Conservation (phyloP, 2,113 vertebrate species). For the Arothron firmamentum region DNA sequence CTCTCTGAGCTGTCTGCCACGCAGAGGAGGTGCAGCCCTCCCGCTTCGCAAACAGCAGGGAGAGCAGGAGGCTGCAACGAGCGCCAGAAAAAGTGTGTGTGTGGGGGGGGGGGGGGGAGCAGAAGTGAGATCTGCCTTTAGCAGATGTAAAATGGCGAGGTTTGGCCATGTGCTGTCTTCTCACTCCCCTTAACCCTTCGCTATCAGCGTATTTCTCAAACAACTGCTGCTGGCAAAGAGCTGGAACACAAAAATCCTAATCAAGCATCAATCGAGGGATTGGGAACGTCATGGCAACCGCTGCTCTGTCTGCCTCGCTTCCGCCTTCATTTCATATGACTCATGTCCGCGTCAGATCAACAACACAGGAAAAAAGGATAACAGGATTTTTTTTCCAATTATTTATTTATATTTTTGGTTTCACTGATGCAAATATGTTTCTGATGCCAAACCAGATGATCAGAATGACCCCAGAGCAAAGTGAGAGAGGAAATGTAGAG, state of each 20-base stretch:
- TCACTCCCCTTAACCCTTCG: neutral
- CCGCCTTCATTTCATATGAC: conserved; percentile 37
- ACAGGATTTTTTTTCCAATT: neutral
- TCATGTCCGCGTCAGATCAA: conserved; percentile 44
- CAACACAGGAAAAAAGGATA: conserved; percentile 5
- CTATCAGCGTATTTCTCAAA: neutral
- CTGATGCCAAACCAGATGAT: no score
- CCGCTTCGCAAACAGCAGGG: conserved; percentile 35
- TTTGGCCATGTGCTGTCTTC: neutral
- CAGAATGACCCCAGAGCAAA: neutral
- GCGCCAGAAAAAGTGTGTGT: conserved; percentile 6
- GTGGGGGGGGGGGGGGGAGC: conserved; percentile 13
- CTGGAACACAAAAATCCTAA: neutral
- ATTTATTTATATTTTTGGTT: neutral
- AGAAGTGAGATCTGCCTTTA: neutral
- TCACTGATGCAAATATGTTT: neutral
- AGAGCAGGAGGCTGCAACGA: conserved; percentile 21
- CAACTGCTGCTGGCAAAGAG: neutral
- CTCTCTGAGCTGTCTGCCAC: conserved; percentile 36
- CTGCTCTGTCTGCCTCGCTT: conserved; percentile 31
- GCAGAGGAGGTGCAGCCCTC: conserved; percentile 40
- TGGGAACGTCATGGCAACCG: conserved; percentile 57
- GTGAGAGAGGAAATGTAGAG: conserved; percentile 9
- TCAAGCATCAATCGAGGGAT: conserved; percentile 17
- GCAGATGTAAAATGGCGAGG: conserved; percentile 2